Conservation (phyloP, 2,113 vertebrate species). For the Trematocara nigrifrons region DNA sequence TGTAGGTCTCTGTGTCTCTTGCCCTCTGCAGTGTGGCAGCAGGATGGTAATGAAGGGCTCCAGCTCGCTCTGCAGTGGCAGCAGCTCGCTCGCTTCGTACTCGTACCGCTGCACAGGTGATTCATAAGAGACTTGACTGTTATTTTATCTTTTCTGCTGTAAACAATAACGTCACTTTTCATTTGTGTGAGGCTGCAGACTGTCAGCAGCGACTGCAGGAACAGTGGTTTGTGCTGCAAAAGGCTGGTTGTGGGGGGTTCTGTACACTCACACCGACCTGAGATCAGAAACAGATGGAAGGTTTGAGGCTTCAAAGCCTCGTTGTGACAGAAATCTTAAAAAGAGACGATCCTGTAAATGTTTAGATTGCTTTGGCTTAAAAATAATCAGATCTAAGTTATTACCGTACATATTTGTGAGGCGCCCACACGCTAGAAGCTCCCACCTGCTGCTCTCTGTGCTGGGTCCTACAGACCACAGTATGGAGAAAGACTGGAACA, state of each 20-base stretch:
- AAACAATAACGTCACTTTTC: background rate
- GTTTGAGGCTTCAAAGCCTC: background rate
- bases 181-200: background rate
- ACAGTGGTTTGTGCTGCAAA: background rate
- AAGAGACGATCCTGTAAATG: background rate
- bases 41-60: slow-evolving; percentile 30
- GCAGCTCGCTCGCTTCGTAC: slow-evolving; percentile 7
- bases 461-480: background rate
- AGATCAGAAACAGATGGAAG: background rate
- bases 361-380: background rate
- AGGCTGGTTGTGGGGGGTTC: background rate
- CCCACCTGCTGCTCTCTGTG: background rate
- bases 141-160: background rate
- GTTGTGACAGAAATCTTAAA: background rate
- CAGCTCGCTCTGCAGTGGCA: slow-evolving; percentile 25
- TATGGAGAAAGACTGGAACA: accelerated
- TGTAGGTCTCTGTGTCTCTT: slow-evolving; percentile 1
- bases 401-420: background rate
- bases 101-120: background rate
- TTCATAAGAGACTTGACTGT: background rate
- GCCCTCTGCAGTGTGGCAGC: slow-evolving; percentile 24
- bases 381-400: background rate
- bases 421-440: background rate
- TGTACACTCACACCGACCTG: background rate
- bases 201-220: background rate